phyloP scores from a whole-genome alignment of 2,113 vertebrate species.

The Podarcis raffonei region DNA sequence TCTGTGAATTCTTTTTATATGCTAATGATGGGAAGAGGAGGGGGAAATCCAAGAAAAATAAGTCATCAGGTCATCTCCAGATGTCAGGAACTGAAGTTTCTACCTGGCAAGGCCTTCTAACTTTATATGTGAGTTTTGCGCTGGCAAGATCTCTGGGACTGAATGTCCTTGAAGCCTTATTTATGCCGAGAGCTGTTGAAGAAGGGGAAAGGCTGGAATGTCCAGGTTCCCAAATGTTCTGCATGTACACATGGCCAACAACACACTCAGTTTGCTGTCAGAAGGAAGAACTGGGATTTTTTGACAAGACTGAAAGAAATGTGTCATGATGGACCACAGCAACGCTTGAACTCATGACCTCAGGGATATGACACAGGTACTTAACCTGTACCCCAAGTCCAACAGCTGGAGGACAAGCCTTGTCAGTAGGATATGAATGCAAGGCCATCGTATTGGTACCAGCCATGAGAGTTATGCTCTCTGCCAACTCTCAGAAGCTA shows the following conservation, averaged over 20 bases:
- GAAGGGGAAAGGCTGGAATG: background rate
- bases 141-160: background rate
- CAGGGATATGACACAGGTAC: background rate
- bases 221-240: background rate
- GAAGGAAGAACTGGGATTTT: background rate
- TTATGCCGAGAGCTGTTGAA: background rate
- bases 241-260: background rate
- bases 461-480: no score
- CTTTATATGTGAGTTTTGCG: background rate
- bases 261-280: background rate
- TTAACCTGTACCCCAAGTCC: background rate
- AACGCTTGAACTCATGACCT: no score
- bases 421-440: background rate
- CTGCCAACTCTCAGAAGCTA: no score
- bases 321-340: background rate
- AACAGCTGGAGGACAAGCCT: background rate
- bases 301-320: background rate
- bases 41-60: background rate
- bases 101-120: constrained; percentile 1
- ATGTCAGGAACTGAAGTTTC: background rate
- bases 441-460: background rate
- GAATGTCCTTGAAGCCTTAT: background rate
- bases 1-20: background rate
- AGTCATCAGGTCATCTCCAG: background rate
- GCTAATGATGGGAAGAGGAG: background rate